A percentile compares a stretch with the other conserved stretches of the same genome.
Conservation (phyloP, 2,888 invertebrate genomes). For the Gnatocerus cornutus region DNA sequence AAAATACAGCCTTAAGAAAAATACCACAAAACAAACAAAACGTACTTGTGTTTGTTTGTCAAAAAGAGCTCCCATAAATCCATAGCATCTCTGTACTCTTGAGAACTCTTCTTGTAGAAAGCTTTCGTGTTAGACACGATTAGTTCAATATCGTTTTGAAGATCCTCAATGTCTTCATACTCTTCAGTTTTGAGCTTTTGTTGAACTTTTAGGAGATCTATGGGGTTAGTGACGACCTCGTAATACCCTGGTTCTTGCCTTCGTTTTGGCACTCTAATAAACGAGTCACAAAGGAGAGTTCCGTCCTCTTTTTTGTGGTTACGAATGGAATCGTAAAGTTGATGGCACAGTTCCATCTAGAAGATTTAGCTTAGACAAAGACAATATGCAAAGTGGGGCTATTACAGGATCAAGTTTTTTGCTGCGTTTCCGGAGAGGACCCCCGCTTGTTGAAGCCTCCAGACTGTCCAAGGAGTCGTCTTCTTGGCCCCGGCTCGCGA, state of each 20-base stretch:
- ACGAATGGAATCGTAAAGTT: conserved; percentile 92
- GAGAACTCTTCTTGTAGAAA: conserved; percentile 91
- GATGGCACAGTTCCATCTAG: conserved; percentile 90
- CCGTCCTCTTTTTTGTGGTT: conserved; percentile 96
- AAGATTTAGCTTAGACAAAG: conserved; percentile 59
- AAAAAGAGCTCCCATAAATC: conserved; percentile 90
- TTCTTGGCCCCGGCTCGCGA: conserved; percentile 82
- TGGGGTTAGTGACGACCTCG: conserved; percentile 94
- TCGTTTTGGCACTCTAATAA: conserved; percentile 95
- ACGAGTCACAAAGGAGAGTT: conserved; percentile 90
- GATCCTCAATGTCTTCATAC: conserved; percentile 94
- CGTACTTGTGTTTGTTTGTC: conserved; percentile 73
- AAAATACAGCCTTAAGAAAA: conserved; percentile 35
- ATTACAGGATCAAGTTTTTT: conserved; percentile 86
- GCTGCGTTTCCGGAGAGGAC: conserved; percentile 75
- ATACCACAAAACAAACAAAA: background rate
- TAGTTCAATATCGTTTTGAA: conserved; percentile 91
- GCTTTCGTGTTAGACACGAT: conserved; percentile 96
- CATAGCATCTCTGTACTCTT: conserved; percentile 92
- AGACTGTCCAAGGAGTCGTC: conserved; percentile 83
- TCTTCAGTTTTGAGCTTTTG: conserved; percentile 98
- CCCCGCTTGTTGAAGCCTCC: conserved; percentile 73
- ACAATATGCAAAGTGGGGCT: conserved; percentile 9
- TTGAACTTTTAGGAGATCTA: conserved; percentile 95
- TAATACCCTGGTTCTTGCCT: conserved; percentile 94